Evolutionary conservation across 2,888 invertebrate genomes (phyloP), one percentile per base, ranked within the genome.

Genomic region (Latheticus oryzae): DNA sequence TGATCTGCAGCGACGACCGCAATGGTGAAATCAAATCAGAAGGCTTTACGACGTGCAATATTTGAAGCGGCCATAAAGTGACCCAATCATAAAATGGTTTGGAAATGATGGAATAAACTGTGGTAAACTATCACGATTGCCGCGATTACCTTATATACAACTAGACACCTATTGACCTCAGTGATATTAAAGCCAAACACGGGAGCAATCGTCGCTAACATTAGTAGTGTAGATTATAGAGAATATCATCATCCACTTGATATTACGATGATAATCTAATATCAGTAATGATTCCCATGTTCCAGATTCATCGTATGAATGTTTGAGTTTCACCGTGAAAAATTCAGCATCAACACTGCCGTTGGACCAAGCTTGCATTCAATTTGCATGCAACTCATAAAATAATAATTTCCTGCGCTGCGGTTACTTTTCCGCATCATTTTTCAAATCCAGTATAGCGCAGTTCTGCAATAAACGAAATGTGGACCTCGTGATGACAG

Each of bases 151-250:
- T 28, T 26, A 35, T 35, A 8, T 17, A 8, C 35, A 35, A 35
- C 16, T 35, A 35, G 19, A 17, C 17, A 17, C 26, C 16, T n/a
- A 47, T 26, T 38, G 16, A 35, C 38, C 16, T 47, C 8, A 11
- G 15, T 19, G 21, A 9, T 13, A 30, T 51, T 47, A 51, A 38
- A 38, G 51, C 21, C 37, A 24, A 30, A 51, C 26, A 11, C 11
- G 5, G 38, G 12, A 16, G 38, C 51, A 50, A 37, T 38, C 38
- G 28, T 19, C 7, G 38, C 38, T 26, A 50, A 50, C 38, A 50
- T 50, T 38, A 26, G 35, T 38, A 28, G 21, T 9, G 38, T 23
- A 38, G 38, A 50, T 51, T 51, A 40, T 51, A 40, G n/a, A 28
- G 16, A 28, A 42, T 42, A 42, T 42, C 28, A 42, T 28, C 28